phyloP scores from a whole-genome alignment of 2,888 invertebrate species.

The Hypomecis atomaria region DNA sequence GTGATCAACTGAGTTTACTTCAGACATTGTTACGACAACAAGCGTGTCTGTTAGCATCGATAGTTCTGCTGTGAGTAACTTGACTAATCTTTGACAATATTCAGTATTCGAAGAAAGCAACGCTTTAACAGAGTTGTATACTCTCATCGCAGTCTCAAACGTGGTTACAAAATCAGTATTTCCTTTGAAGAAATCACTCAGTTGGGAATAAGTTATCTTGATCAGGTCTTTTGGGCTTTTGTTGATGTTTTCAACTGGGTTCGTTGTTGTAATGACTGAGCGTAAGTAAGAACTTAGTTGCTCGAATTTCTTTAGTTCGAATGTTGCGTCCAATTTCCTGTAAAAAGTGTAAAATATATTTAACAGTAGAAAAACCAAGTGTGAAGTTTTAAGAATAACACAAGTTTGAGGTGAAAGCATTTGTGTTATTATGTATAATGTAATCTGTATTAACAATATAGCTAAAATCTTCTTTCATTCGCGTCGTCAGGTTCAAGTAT shows the following conservation, averaged over 20 bases:
- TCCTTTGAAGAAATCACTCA: constrained; percentile 50
- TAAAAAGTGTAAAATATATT: constrained; percentile 37
- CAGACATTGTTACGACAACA: constrained; percentile 84
- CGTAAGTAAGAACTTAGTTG: constrained; percentile 58
- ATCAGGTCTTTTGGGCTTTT: neutral
- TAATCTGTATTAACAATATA: too few relatives aligned
- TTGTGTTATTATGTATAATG: too few relatives aligned
- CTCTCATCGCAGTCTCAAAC: constrained; percentile 51
- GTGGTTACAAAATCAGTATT: constrained; percentile 48
- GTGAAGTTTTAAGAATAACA: too few relatives aligned
- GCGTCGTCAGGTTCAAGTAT: too few relatives aligned
- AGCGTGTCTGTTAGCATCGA: constrained; percentile 80
- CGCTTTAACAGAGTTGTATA: constrained; percentile 51
- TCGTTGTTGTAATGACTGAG: constrained; percentile 38
- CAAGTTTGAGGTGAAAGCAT: too few relatives aligned
- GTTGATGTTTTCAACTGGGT: neutral
- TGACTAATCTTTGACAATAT: constrained; percentile 45
- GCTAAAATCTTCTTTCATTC: too few relatives aligned
- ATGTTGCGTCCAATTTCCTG: constrained; percentile 65
- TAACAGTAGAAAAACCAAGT: constrained; percentile 17
- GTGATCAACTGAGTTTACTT: constrained; percentile 91
- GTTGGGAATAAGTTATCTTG: constrained; percentile 12
- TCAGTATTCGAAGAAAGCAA: neutral
- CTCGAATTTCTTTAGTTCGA: constrained; percentile 69
- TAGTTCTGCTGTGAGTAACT: constrained; percentile 61